A percentile compares a stretch with the other conserved stretches of the same genome.
Conservation (phyloP, 2,888 invertebrate species). For the Orchesellides sinensis region DNA sequence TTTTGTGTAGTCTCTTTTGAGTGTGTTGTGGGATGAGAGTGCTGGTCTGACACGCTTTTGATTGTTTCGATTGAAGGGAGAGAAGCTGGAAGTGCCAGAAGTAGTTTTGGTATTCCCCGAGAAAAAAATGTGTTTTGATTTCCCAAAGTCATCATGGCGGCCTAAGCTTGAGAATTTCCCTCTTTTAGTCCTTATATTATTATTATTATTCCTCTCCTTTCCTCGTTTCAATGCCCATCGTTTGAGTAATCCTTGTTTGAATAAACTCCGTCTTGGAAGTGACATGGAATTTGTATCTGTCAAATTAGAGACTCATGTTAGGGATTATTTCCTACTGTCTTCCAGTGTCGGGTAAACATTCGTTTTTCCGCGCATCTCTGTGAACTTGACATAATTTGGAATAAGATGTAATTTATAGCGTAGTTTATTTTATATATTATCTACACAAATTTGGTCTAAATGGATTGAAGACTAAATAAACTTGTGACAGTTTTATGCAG, state of each 20-base stretch:
- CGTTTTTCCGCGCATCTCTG: too few species aligned
- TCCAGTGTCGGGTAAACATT: not conserved
- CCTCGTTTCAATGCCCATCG: not conserved
- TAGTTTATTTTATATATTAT: too few species aligned
- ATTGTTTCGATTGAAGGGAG: conserved; percentile 7
- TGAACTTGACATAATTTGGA: too few species aligned
- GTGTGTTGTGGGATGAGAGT: not conserved
- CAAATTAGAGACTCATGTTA: conserved; percentile 36
- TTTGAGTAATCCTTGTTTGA: conserved; percentile 13
- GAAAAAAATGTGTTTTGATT: conserved; percentile 43
- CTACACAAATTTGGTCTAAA: not conserved
- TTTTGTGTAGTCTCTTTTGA: not conserved
- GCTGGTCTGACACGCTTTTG: conserved; percentile 15
- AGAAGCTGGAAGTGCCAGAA: not conserved
- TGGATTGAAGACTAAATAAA: not conserved
- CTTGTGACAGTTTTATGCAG: too few species aligned
- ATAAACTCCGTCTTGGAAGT: conserved; percentile 25
- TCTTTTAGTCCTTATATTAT: not conserved
- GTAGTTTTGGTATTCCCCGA: not conserved
- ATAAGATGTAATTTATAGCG: too few species aligned
- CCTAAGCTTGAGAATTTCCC: conserved; percentile 1
- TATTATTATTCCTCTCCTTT: conserved; percentile 1
- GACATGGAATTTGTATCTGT: conserved; percentile 65
- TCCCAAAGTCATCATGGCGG: conserved; percentile 10
- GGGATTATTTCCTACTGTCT: not conserved